Evolutionary conservation across 2,113 vertebrate genomes (phyloP), one percentile per base, ranked within the genome.

Genomic region (Atherinomorus stipes): DNA sequence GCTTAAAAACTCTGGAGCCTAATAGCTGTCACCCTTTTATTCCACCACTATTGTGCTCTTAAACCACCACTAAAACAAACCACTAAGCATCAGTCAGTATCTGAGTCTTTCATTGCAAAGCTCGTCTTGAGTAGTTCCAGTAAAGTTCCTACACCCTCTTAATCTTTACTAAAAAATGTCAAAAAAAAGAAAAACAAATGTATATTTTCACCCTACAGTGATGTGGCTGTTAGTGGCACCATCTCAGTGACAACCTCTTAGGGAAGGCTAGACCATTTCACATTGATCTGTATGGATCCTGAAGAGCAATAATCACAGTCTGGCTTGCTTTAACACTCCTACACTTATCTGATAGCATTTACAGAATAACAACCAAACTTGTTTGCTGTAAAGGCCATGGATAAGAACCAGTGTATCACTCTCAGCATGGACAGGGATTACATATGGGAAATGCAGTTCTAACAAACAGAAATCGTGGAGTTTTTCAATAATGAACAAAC

Each of bases 41-140:
- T 82, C 71, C 67, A 78, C 52, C 61, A 65, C 66, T 77, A 59
- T 67, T 66, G 38, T 60, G 21, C 47, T 78, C 73, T 78, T 80
- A 64, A 85, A 83, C 77, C 53, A 49, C 73, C 15, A 45, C 74
- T 71, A 74, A 64, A 86, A 79, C 75, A 77, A 81, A 16, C 64
- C 78, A 72, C 72, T 76, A 83, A 79, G 74, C 72, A 87, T 74
- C 66, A 76, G 80, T 78, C 85, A 69, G 61, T 21, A 64, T 79
- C 73, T 74, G 18, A 42, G 76, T 72, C 51, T 81, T 51, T 58
- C 38, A 37, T 78, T 67, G 80, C 49, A 84, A 63, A 76, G 44
- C 52, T 71, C 47, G n/a, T 50, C 59, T 47, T 19, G 49, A 26
- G 58, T 44, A 74, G 64, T 15, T 23, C 13, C 37, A 53, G 69